phyloP scores from a whole-genome alignment of 1,140 invertebrate genomes.

The Popillia japonica region DNA sequence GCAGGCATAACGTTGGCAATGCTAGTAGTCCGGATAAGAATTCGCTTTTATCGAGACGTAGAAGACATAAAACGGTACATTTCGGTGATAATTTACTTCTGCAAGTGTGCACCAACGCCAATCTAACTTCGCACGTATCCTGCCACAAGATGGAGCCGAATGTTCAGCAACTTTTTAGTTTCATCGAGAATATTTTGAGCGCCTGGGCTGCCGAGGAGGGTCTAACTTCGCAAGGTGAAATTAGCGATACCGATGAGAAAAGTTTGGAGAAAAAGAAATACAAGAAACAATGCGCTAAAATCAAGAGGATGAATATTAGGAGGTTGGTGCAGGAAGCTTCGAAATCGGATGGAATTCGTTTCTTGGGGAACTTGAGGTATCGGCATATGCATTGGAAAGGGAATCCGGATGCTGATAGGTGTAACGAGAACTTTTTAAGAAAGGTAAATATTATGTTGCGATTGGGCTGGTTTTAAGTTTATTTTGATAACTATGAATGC shows the following conservation, averaged over 20 bases:
- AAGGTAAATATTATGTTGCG: constrained; percentile 66
- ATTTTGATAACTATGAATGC: background rate
- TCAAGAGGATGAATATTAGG: constrained; percentile 70
- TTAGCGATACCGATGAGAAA: constrained; percentile 70
- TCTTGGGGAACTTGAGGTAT: constrained; percentile 71
- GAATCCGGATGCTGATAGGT: constrained; percentile 69
- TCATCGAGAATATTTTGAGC: constrained; percentile 74
- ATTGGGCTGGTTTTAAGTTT: background rate
- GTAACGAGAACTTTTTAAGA: constrained; percentile 77
- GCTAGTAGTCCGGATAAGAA: constrained; percentile 48
- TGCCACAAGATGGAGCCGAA: constrained; percentile 69
- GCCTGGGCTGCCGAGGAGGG: constrained; percentile 75
- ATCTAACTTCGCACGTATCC: constrained; percentile 53
- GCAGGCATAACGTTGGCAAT: constrained; percentile 51
- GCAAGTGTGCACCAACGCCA: constrained; percentile 71
- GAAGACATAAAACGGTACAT: constrained; percentile 77
- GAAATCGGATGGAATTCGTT: constrained; percentile 68
- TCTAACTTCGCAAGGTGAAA: constrained; percentile 71
- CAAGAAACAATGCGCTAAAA: constrained; percentile 71
- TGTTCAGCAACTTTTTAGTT: constrained; percentile 79
- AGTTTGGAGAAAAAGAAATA: constrained; percentile 69
- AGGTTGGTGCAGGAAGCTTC: constrained; percentile 72
- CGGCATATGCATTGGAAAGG: constrained; percentile 78
- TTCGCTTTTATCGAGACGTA: constrained; percentile 62
- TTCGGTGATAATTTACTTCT: constrained; percentile 75